Evolutionary conservation across 2,113 vertebrate species (phyloP), one percentile per base, ranked within the genome.

Genomic region (Xiphophorus couchianus): DNA sequence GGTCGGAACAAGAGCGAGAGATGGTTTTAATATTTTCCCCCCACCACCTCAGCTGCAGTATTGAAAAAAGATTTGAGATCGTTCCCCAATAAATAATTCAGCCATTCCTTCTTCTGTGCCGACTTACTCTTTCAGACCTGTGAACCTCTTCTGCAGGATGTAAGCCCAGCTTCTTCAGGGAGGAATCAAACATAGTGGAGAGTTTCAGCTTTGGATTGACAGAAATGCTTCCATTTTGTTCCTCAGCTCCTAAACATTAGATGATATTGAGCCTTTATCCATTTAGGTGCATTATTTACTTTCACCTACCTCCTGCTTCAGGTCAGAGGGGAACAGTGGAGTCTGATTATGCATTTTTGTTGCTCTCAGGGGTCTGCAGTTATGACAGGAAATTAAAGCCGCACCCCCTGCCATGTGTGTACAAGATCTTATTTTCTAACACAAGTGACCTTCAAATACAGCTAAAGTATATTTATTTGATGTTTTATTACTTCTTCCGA

Each of bases 61-160:
- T 68, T 1, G 22, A 73, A 28, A 54, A 63, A 73, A 81, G 19
- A 69, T 74, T 79, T 84, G 27, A 69, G 76, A 54, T 80, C 69
- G 28, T 61, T 15, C 63, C 19, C 51, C 70, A 25, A 70, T 89
- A 86, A 91, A 90, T 92, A 79, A 92, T 92, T 91, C 81, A 71
- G 62, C 7, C 22, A 3, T 28, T 71, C 62, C 70, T 64, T 3
- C 66, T 48, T 44, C 71, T 62, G 31, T 51, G 70, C 77, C 48
- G 75, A 69, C 71, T 83, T 82, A 61, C 82, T 83, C 80, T 81
- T 77, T 71, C 63, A 65, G 84, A 86, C 83, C 73, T 25, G 29
- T 31, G 61, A 30, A 29, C 7, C 4, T n/a, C 65, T 68, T 62
- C 74, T 76, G 73, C 42, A 62, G 60, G 33, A 27, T 15, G 6